Conservation (phyloP, 2,797 vertebrate species). For the Alauda arvensis region DNA sequence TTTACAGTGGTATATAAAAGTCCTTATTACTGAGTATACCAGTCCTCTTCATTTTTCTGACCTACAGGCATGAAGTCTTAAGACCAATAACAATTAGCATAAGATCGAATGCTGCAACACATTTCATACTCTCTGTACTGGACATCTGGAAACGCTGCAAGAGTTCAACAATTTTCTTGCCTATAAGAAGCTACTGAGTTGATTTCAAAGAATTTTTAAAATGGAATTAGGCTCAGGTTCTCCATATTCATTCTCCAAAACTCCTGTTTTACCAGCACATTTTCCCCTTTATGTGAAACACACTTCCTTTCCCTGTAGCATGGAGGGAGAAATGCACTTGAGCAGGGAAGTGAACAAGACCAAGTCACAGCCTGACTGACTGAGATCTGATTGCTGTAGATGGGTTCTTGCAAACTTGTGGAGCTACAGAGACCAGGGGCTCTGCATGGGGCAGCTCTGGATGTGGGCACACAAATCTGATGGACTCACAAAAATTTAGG, state of each 20-base stretch:
- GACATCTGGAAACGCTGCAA: neutral
- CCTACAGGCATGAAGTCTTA: neutral
- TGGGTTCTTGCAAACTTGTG: neutral
- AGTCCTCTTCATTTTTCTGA: neutral
- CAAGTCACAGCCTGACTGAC: neutral
- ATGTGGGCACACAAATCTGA: rapidly evolving
- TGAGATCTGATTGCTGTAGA: neutral
- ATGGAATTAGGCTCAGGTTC: neutral
- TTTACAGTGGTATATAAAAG: neutral
- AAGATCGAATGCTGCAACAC: neutral
- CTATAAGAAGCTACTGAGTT: neutral
- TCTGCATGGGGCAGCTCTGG: neutral
- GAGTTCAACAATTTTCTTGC: neutral
- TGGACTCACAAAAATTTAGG: neutral
- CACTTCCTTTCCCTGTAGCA: neutral
- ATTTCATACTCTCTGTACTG: neutral
- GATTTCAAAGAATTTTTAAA: neutral
- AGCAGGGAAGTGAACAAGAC: neutral
- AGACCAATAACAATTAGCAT: neutral
- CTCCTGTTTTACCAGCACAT: neutral
- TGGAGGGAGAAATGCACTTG: rapidly evolving
- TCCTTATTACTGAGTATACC: neutral
- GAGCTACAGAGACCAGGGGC: no score
- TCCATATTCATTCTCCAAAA: neutral
- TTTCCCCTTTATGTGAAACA: neutral